Evolutionary conservation across 1,140 invertebrate genomes (phyloP), one percentile per base, ranked within the genome.

Genomic region (Trichonephila clavipes): DNA sequence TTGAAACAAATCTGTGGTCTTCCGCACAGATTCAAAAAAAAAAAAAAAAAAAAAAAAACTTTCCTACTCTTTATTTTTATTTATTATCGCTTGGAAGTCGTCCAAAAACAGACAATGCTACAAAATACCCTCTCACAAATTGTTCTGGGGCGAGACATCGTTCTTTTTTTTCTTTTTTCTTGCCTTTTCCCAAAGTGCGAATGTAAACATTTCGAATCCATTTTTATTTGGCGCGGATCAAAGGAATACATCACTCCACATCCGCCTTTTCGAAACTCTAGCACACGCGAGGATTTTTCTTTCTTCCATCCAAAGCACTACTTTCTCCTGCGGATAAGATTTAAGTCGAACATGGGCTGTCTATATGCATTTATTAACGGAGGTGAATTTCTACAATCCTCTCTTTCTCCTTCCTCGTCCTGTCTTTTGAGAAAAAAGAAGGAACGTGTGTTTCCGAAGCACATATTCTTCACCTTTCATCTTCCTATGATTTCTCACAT

Each of bases 1-100:
- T 69, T 21, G n/a, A 69, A n/a, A 51, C 51, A 51, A 69, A 69
- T 69, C 66, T n/a, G 66, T 69, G 66, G 66, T 69, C 21, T 69
- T 28, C 66, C 66, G 2, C 66, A n/a, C 24, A 12, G 10, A 4
- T 4, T 69, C 66, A 8, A 24, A n/a, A 69, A n/a, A 69, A 1
- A 69, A n/a, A 69, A n/a, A 69, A 1, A 69, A n/a, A 69, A 69
- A 8, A 69, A 69, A 69, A 69, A 18, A n/a, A 21, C 0, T 19
- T 66, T 7, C n/a, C 21, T 7, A 24, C 66, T 69, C 51, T 7
- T 24, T 69, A 4, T 24, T 69, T 24, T 24, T 69, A 24, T 69
- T 69, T 14, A 24, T 69, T 69, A 69, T 69, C 24, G n/a, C 10
- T 69, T 69, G 66, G 66, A 69, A 69, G 66, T 24, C n/a, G 21